phyloP scores from a whole-genome alignment of 2,888 invertebrate species.

The Piscicola geometra region DNA sequence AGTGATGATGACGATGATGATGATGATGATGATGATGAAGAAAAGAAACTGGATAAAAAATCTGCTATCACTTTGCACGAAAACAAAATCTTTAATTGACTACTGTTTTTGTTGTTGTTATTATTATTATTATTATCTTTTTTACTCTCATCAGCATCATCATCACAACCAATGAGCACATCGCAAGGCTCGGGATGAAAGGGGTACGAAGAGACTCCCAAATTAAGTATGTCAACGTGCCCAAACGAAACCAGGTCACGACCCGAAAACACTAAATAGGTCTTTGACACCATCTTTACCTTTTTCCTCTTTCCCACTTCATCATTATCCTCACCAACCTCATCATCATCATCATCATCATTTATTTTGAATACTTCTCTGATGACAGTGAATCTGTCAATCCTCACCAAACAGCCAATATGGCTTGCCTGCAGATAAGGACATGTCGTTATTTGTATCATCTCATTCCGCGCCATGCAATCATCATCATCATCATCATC shows the following conservation, averaged over 20 bases:
- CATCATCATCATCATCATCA: background rate
- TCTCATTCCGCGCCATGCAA: background rate
- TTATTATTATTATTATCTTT: background rate
- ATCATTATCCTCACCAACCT: no score
- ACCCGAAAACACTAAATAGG: background rate
- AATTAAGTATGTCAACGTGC: background rate
- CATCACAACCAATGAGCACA: background rate
- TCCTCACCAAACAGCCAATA: background rate
- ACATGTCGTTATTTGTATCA: background rate
- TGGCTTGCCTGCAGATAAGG: background rate
- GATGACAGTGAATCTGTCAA: background rate
- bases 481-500: background rate
- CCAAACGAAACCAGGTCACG: conserved; percentile 3
- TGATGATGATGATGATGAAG: conserved; percentile 6
- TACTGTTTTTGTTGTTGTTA: background rate
- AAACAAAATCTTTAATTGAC: background rate
- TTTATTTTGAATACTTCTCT: background rate
- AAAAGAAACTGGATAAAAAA: no score
- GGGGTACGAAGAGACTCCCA: background rate
- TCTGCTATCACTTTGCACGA: no score
- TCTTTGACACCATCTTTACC: background rate
- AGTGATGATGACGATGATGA: conserved; percentile 28
- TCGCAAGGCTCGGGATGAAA: background rate
- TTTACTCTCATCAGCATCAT: no score
- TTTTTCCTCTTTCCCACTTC: background rate